phyloP scores from a whole-genome alignment of 2,888 invertebrate genomes.

The Spatulosminthurus flaviceps region DNA sequence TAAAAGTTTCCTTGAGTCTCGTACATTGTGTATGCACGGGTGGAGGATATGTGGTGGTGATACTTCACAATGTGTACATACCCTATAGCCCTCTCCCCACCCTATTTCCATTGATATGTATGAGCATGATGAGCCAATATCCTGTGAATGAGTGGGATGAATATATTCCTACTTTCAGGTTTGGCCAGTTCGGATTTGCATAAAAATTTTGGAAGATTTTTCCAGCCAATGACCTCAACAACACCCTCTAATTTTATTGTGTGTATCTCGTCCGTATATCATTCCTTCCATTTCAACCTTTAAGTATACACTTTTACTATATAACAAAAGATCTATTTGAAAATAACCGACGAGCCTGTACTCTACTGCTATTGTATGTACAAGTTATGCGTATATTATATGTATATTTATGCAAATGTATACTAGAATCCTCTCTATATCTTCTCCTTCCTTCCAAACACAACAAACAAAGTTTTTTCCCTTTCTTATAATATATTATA shows the following conservation, averaged over 20 bases:
- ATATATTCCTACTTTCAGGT: constrained; percentile 61
- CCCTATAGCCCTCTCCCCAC: background rate
- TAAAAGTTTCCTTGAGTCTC: too few relatives aligned
- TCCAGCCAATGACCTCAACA: constrained; percentile 63
- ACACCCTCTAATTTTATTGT: constrained; percentile 32
- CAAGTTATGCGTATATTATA: too few relatives aligned
- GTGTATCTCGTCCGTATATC: background rate
- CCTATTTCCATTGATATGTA: background rate
- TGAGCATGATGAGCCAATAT: constrained; percentile 21
- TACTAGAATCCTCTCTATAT: background rate
- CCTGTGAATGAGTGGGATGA: constrained; percentile 50
- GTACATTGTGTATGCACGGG: too few relatives aligned
- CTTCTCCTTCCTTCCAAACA: too few relatives aligned
- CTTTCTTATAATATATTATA: too few relatives aligned
- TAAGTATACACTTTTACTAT: too few relatives aligned
- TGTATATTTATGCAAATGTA: background rate
- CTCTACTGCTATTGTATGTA: too few relatives aligned
- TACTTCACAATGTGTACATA: background rate
- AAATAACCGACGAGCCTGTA: background rate
- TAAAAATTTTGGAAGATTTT: constrained; percentile 60
- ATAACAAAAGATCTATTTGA: too few relatives aligned
- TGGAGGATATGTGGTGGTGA: too few relatives aligned
- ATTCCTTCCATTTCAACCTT: background rate
- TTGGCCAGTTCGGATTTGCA: constrained; percentile 64
- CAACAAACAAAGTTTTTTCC: background rate